A percentile compares a stretch with the other conserved stretches of the same genome.
Conservation (phyloP, 2,888 invertebrate species). For the Eupithecia pulchellata region DNA sequence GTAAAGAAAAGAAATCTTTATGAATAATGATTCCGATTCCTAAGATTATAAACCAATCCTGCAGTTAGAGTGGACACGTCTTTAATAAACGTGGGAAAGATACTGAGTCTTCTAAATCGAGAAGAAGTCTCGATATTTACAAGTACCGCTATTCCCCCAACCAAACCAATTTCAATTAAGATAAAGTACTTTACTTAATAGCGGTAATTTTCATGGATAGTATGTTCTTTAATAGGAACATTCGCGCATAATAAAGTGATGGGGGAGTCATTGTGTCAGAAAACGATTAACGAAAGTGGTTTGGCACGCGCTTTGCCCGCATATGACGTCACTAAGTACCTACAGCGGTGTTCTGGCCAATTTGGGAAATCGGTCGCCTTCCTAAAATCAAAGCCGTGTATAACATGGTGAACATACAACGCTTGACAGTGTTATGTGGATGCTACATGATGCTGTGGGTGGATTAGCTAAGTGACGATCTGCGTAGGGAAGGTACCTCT, state of each 20-base stretch:
- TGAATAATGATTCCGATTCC: too few species aligned
- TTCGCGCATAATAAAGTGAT: constrained; percentile 56
- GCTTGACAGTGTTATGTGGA: constrained; percentile 29
- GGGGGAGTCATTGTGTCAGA: constrained; percentile 68
- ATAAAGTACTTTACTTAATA: constrained; percentile 28
- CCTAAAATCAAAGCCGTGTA: constrained; percentile 66
- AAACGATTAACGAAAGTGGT: constrained; percentile 72
- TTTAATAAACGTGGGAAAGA: too few species aligned
- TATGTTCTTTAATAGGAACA: constrained; percentile 40
- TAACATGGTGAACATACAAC: constrained; percentile 28
- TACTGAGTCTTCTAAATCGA: background rate
- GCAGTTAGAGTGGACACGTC: too few species aligned
- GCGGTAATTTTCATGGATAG: constrained; percentile 38
- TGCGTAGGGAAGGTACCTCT: constrained; percentile 18
- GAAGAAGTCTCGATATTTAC: background rate
- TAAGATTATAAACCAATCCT: too few species aligned
- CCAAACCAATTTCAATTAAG: constrained; percentile 40
- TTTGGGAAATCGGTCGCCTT: constrained; percentile 45
- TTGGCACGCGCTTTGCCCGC: constrained; percentile 73
- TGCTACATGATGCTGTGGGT: constrained; percentile 35
- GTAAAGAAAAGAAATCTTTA: too few species aligned
- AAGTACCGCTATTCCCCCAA: background rate
- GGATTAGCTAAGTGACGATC: constrained; percentile 43
- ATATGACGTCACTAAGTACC: constrained; percentile 57
- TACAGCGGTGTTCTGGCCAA: constrained; percentile 8